Evolutionary conservation across 2,888 invertebrate species (phyloP), one percentile per base, ranked within the genome.

Genomic region (Dynastes maya): DNA sequence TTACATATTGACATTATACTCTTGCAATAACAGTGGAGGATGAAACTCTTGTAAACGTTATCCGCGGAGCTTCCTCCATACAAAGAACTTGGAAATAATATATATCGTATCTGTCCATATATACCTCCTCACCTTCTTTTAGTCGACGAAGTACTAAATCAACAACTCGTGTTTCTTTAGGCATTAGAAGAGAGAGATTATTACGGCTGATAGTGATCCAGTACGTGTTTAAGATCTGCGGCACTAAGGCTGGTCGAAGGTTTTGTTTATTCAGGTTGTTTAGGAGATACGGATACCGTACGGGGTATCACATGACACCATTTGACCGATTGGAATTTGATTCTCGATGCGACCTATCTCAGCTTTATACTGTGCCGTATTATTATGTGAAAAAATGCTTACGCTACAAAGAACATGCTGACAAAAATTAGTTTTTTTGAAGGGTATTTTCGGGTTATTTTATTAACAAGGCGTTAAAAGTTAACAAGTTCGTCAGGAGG

Each of bases 81-180:
- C 78, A 76, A 78, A 77, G 78, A 81, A 78, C 76, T 68, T 78
- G 78, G 79, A 79, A 81, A 80, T 81, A 80, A 72, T 72, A 72
- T 58, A 49, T 67, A 67, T 78, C 77, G 75, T 77, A 80, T 77
- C 76, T 74, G 55, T 77, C 61, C 72, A 53, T 58, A 67, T 58
- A 70, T 80, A 81, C 80, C 80, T 80, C 81, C 77, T 81, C 80
- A 80, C 81, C 80, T 81, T 82, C 81, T 75, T 76, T 75, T 79
- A 72, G 74, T 82, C 78, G 82, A 78, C 79, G 79, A 78, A 72
- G 64, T 78, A 76, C 80, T 81, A 81, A 81, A 82, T 83, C 83
- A 82, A 84, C 84, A 83, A 81, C 82, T 67, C 80, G 80, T 84
- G 84, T 84, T 84, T 84, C 84, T 84, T 84, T 84, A 84, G 84